A percentile compares a stretch with the other conserved stretches of the same genome.
phyloP scores from a whole-genome alignment of 1,140 invertebrate species.

The Nephotettix cincticeps region DNA sequence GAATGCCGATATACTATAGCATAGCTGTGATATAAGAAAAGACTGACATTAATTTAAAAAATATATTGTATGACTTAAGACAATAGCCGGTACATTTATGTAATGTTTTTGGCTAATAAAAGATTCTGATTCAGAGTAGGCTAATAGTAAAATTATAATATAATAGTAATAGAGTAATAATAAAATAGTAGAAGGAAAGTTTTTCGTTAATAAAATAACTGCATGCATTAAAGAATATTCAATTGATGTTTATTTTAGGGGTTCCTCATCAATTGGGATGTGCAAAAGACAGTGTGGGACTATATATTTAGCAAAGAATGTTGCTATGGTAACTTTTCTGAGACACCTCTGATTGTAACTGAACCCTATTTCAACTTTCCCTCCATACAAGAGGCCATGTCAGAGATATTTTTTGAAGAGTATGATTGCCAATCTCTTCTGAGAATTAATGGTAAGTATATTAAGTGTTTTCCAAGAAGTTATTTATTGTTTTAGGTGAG shows the following conservation, averaged over 20 bases:
- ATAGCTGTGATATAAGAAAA: too few relatives aligned
- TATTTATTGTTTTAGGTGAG: too few relatives aligned
- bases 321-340: slow-evolving; percentile 72
- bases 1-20: too few relatives aligned
- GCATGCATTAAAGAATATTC: too few relatives aligned
- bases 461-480: too few relatives aligned
- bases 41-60: too few relatives aligned
- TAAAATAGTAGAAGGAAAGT: neutral
- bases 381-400: slow-evolving; percentile 89
- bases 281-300: slow-evolving; percentile 96
- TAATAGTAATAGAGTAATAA: neutral
- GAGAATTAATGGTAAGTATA: slow-evolving; percentile 69
- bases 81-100: too few relatives aligned
- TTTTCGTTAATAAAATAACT: too few relatives aligned
- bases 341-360: slow-evolving; percentile 84
- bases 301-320: slow-evolving; percentile 90
- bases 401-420: slow-evolving; percentile 97
- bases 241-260: slow-evolving; percentile 55
- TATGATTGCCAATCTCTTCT: slow-evolving; percentile 88
- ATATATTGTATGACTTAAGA: too few relatives aligned
- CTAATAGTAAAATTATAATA: neutral
- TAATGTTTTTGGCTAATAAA: too few relatives aligned
- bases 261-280: slow-evolving; percentile 93
- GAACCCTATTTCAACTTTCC: slow-evolving; percentile 95
- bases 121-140: too few relatives aligned